A percentile compares a stretch with the other conserved stretches of the same genome.
Evolutionary conservation across 2,888 invertebrate genomes (phyloP).

Genomic region (Lasius fuliginosus): DNA sequence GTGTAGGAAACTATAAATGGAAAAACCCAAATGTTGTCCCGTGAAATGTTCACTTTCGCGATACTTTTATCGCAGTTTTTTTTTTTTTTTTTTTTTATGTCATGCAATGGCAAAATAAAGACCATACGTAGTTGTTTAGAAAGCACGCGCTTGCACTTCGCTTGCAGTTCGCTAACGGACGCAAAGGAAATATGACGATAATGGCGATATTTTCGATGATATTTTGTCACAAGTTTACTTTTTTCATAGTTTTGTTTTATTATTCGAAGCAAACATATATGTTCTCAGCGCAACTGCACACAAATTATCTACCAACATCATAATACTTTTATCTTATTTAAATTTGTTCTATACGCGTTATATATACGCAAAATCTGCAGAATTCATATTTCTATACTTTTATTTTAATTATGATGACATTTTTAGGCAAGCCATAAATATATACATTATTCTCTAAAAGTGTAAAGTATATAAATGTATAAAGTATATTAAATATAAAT

Average conservation of each 20-base stretch:
- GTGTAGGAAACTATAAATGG: slow-evolving; percentile 27
- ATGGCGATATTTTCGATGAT: slow-evolving; percentile 23
- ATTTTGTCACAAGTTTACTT: neutral
- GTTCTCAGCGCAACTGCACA: neutral
- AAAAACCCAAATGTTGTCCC: neutral
- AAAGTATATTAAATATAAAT: slow-evolving; percentile 6
- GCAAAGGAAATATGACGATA: slow-evolving; percentile 36
- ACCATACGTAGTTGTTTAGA: slow-evolving; percentile 25
- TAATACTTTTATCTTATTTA: slow-evolving; percentile 2
- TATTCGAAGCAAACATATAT: neutral
- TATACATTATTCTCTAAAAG: slow-evolving; percentile 21
- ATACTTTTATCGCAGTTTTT: slow-evolving; percentile 20
- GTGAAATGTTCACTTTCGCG: slow-evolving; percentile 6
- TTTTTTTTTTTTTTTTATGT: too few relatives aligned
- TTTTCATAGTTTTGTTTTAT: slow-evolving; percentile 12
- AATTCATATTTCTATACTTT: slow-evolving; percentile 30
- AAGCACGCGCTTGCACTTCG: slow-evolving; percentile 29
- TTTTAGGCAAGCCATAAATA: neutral
- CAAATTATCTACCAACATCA: neutral
- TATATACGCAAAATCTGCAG: slow-evolving; percentile 13
- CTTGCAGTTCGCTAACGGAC: slow-evolving; percentile 17
- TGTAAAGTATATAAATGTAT: neutral
- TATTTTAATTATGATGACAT: slow-evolving; percentile 38
- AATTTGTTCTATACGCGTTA: neutral
- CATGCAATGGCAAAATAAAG: slow-evolving; percentile 15